phyloP scores from a whole-genome alignment of 2,113 vertebrate species.

The Sisor rabdophorus region DNA sequence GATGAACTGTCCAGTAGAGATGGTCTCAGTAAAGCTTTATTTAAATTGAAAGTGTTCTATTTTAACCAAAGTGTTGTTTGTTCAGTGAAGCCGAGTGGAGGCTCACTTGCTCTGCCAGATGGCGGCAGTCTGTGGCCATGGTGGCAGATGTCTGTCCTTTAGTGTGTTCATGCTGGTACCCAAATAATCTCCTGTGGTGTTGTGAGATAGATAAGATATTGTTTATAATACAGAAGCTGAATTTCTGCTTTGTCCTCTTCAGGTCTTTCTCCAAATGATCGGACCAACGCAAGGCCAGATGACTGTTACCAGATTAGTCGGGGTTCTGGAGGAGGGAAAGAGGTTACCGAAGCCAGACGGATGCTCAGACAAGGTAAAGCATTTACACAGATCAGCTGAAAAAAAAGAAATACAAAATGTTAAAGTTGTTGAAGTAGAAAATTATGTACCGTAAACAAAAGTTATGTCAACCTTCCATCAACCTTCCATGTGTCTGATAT shows the following conservation, averaged over 20 bases:
- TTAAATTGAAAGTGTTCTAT: not conserved
- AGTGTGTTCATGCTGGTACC: slow-evolving; percentile 32
- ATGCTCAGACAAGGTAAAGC: slow-evolving; percentile 78
- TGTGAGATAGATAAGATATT: not conserved
- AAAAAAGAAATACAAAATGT: no score
- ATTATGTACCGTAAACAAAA: no score
- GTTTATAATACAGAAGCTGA: slow-evolving; percentile 1
- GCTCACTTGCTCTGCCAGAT: slow-evolving; percentile 50
- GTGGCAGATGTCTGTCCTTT: slow-evolving; percentile 50
- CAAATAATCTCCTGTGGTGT: slow-evolving; percentile 3
- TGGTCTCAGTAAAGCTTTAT: not conserved
- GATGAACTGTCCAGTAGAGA: not conserved
- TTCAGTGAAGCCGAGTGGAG: not conserved
- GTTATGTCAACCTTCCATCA: no score
- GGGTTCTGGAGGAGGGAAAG: slow-evolving; percentile 76
- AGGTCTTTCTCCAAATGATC: slow-evolving; percentile 89
- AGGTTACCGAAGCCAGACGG: slow-evolving; percentile 77
- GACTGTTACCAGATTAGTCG: slow-evolving; percentile 85
- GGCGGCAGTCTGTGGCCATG: slow-evolving; percentile 52
- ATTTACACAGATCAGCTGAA: slow-evolving; percentile 2
- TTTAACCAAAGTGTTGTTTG: slow-evolving; percentile 35
- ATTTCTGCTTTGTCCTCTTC: slow-evolving; percentile 32
- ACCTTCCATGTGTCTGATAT: no score
- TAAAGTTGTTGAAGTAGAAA: no score
- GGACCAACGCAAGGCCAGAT: slow-evolving; percentile 89